Conservation (phyloP, 2,888 invertebrate genomes). For the Machimus rusticus region DNA sequence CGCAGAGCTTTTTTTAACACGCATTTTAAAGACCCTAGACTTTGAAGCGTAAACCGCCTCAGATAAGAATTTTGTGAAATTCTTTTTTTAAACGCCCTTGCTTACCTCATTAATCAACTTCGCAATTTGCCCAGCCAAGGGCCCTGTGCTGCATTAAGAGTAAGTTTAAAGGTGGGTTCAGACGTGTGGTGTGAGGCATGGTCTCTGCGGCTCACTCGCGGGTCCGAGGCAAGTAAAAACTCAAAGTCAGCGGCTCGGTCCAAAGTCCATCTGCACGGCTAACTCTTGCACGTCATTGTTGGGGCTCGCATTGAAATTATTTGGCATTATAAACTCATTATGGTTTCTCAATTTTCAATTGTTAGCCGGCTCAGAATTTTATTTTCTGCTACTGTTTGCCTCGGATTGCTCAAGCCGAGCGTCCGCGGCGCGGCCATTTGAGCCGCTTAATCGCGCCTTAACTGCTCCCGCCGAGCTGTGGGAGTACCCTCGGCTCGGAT, state of each 20-base stretch:
- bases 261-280: background rate
- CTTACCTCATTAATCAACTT: background rate
- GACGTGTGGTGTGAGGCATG: background rate
- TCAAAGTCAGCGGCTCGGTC: background rate
- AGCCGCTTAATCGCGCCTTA: background rate
- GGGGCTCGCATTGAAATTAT: background rate
- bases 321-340: background rate
- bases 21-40: background rate
- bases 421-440: background rate
- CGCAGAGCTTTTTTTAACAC: background rate
- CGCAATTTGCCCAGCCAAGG: background rate
- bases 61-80: background rate
- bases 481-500: background rate
- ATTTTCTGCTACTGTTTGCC: background rate
- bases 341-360: background rate
- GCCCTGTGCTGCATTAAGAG: background rate
- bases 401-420: background rate
- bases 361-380: background rate
- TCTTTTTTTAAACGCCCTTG: background rate
- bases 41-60: background rate
- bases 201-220: background rate
- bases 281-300: background rate
- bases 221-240: background rate
- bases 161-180: background rate
- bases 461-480: background rate